These are phyloP conservation scores for Bombus picipes DNA, from an alignment of 1,140 invertebrate genomes.

Conservation along the genomic window DNA sequence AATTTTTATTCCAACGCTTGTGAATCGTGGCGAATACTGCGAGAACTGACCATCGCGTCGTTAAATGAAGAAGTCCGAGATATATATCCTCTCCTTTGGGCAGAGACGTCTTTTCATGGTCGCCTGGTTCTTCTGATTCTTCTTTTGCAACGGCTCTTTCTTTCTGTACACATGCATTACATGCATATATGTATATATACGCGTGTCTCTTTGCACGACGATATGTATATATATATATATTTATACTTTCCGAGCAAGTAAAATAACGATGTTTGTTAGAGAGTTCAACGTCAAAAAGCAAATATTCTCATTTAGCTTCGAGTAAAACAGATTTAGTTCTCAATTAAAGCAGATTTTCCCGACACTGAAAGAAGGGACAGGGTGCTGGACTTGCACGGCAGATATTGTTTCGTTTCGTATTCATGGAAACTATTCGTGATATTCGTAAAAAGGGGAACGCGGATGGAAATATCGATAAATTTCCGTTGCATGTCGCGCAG, in stretches of 20 bases:
- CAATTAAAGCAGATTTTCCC: neutral
- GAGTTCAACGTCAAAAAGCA: neutral
- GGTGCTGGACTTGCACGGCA: neutral
- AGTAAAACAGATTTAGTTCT: slow-evolving; percentile 6
- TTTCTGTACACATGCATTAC: neutral
- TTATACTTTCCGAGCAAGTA: neutral
- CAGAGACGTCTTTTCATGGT: slow-evolving; percentile 5
- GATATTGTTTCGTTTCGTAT: slow-evolving; percentile 32
- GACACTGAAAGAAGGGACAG: neutral
- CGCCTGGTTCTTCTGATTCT: neutral
- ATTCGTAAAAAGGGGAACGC: neutral
- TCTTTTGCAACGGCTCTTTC: neutral
- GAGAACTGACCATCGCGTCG: slow-evolving; percentile 16
- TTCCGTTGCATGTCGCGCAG: neutral
- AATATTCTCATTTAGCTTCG: slow-evolving; percentile 19
- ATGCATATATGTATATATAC: too few species aligned
- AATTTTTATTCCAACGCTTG: slow-evolving; percentile 9
- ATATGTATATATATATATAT: neutral
- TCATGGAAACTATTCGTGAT: slow-evolving; percentile 18
- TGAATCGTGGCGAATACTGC: slow-evolving; percentile 1
- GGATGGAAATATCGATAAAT: slow-evolving; percentile 7
- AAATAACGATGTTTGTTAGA: slow-evolving; percentile 14
- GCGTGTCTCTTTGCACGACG: neutral
- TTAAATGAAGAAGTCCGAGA: neutral
- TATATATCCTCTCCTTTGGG: neutral